Evolutionary conservation across 2,113 vertebrate genomes (phyloP).

Genomic region (Melanotaenia duboulayi): DNA sequence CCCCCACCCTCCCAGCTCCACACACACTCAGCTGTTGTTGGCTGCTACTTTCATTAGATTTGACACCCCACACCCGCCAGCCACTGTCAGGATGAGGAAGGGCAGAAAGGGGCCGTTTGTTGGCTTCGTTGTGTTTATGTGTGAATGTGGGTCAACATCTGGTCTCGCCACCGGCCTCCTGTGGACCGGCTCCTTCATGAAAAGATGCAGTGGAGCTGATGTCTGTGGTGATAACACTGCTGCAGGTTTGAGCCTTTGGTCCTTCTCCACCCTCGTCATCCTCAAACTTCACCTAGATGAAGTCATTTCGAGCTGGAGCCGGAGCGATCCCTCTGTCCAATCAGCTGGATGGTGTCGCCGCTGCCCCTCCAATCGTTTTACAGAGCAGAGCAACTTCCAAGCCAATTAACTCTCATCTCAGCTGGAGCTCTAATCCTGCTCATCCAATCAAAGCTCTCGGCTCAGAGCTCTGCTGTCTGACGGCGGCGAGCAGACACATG

Average conservation of each 20-base stretch:
- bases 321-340: conserved; percentile 1
- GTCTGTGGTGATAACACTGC: too few relatives aligned
- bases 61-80: conserved; percentile 60
- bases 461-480: neutral
- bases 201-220: too few relatives aligned
- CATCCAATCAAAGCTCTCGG: conserved; percentile 57
- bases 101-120: conserved; percentile 51
- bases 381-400: conserved; percentile 17
- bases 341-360: neutral
- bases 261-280: too few relatives aligned
- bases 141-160: conserved; percentile 54
- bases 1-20: too few relatives aligned
- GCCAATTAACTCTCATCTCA: conserved; percentile 54
- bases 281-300: too few relatives aligned
- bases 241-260: too few relatives aligned
- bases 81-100: conserved; percentile 69
- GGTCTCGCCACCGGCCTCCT: conserved; percentile 24
- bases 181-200: neutral
- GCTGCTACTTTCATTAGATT: conserved; percentile 59
- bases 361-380: conserved; percentile 37
- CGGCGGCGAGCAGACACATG: conserved; percentile 5
- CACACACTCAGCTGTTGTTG: conserved; percentile 71
- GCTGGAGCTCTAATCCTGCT: conserved; percentile 48
- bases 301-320: too few relatives aligned
- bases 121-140: conserved; percentile 36